Conservation (phyloP, 2,888 invertebrate genomes). For the Digitonthophagus gazella region DNA sequence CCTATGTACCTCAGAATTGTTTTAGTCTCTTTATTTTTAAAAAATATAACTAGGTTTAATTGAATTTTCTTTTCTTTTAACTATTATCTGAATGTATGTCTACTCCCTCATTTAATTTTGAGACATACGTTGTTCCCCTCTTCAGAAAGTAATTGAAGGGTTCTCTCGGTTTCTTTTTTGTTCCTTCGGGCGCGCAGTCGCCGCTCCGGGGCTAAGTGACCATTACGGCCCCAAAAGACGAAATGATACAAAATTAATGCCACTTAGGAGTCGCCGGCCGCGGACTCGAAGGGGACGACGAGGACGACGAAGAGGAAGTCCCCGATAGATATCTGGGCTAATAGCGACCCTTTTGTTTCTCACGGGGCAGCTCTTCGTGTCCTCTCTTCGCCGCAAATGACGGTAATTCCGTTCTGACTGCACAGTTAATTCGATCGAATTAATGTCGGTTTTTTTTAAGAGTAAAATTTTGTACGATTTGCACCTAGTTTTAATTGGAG, state of each 20-base stretch:
- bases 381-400: not conserved
- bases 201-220: conserved; percentile 29
- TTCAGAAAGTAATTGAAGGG: no score
- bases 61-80: no score
- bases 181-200: no score
- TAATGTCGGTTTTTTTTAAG: not conserved
- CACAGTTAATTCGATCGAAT: not conserved
- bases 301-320: not conserved
- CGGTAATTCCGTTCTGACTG: not conserved
- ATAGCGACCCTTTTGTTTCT: not conserved
- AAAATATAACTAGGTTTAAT: no score
- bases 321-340: not conserved
- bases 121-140: no score
- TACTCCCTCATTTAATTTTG: no score
- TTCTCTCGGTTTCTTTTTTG: no score
- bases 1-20: no score
- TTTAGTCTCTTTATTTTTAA: no score
- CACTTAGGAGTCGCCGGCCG: conserved; percentile 30
- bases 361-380: not conserved
- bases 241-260: conserved; percentile 39
- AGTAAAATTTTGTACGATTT: not conserved
- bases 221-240: conserved; percentile 34
- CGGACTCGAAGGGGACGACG: conserved; percentile 25
- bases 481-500: no score
- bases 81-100: no score